These are phyloP conservation scores for Euura saliciscinereae DNA, from an alignment of 1,140 invertebrate genomes.

Conservation along the genomic window DNA sequence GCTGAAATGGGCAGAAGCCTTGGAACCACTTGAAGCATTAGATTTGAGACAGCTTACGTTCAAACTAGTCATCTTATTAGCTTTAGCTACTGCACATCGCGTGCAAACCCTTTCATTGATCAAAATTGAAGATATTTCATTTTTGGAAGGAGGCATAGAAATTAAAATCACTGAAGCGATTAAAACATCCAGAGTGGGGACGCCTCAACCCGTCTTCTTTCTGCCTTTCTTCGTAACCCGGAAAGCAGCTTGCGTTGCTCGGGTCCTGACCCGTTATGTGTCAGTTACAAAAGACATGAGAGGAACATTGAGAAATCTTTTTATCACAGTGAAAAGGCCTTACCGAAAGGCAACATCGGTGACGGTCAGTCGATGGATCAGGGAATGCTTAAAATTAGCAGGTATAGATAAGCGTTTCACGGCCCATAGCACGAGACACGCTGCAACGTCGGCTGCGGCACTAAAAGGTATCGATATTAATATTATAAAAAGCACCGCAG, in stretches of 20 bases:
- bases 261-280: slow-evolving; percentile 21
- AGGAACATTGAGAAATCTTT: slow-evolving; percentile 16
- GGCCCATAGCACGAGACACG: slow-evolving; percentile 29
- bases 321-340: slow-evolving; percentile 24
- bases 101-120: slow-evolving; percentile 27
- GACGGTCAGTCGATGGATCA: slow-evolving; percentile 29
- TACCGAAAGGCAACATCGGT: slow-evolving; percentile 19
- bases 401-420: slow-evolving; percentile 24
- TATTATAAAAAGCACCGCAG: slow-evolving; percentile 15
- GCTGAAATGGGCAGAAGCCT: slow-evolving; percentile 14
- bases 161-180: slow-evolving; percentile 27
- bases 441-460: slow-evolving; percentile 25
- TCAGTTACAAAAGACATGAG: slow-evolving; percentile 21
- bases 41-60: slow-evolving; percentile 19
- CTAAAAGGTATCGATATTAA: slow-evolving; percentile 19
- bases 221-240: slow-evolving; percentile 24
- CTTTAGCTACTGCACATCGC: slow-evolving; percentile 24
- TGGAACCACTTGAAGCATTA: slow-evolving; percentile 10
- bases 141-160: slow-evolving; percentile 10
- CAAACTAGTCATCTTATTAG: slow-evolving; percentile 26
- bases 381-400: slow-evolving; percentile 17
- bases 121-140: slow-evolving; percentile 17
- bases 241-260: slow-evolving; percentile 25
- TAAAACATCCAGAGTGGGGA: slow-evolving; percentile 29
- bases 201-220: slow-evolving; percentile 26